Base-by-base conservation (phyloP, 1,140 invertebrate genomes). In the Pinna nobilis region DNA sequence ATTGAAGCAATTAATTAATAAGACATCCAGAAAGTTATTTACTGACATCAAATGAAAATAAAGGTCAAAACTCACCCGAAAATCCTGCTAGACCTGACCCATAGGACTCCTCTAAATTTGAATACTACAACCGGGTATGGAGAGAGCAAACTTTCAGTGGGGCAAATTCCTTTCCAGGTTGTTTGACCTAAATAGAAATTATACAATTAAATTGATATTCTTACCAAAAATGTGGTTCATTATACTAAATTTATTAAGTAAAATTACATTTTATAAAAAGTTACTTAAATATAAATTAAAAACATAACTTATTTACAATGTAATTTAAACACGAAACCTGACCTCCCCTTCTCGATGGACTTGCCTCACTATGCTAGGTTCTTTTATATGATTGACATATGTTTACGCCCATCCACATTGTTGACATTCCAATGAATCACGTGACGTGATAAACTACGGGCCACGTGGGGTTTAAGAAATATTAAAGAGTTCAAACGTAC, bases 371-470 rank as follows among this genome's bases (percentile, higher is more conserved):
- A 80, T 82, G 78, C 79, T 78, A 77, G 70, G 76, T 82, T 77
- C 59, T 59, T 68, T 61, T 74, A 59, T 65, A 66, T 85, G 84
- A 85, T 85, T 85, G 84, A 84, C 84, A 82, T 74, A 75, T 63
- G 79, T 76, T 61, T 76, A 81, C 80, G 80, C 82, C 81, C 75
- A 77, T 80, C 70, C 69, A 80, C 84, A 85, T 85, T 82, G 82
- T 83, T 84, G 78, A 82, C 81, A 85, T 85, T 85, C 84, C 84
- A 57, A 11, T 78, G 75, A 77, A 79, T 82, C 82, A 82, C 79
- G 83, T 85, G 80, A 79, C 33, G 57, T 37, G 57, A 61, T 61
- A 61, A 44, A 44, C 9, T 44, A 44, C n/a, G n/a, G 39, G 39
- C 39, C 39, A 44, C 39, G 39, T 44, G 39, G 39, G 39, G 39